Evolutionary conservation across 2,888 invertebrate species (phyloP), one percentile per base, ranked within the genome.

Genomic region (Mesodorylaimus sp.): DNA sequence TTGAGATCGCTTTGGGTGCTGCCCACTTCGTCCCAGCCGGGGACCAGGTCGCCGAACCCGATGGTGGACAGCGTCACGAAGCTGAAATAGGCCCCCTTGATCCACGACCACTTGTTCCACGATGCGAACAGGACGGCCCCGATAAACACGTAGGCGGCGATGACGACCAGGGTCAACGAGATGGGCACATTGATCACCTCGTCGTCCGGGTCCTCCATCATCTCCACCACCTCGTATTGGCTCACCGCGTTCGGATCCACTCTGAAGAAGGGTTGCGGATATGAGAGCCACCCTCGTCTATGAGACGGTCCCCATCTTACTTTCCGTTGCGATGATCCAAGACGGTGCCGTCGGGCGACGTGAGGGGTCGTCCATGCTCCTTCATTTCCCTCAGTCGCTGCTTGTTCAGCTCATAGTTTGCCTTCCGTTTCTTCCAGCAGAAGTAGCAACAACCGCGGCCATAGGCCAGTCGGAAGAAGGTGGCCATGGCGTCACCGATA

Each of bases 11-110:
- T 48, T 10, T 23, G n/a, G n/a, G 50, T 47, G 28, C 50, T 47
- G n/a, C 46, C 50, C 29, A 46, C 26, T 13, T 53, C 45, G 7
- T 39, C 19, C 44, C 44, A 54, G 41, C 52, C 54, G 2, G 54
- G 54, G 13, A 55, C 46, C 36, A 52, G 21, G 42, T 54, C 54
- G 28, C 54, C 54, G 45, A 54, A 51, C 1, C 54, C 53, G 28
- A 53, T 53, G n/a, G 53, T 53, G 27, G 25, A 29, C n/a, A 53
- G 38, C 1, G 53, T 53, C 39, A 53, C 52, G 46, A 53, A 53
- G 24, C 37, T 23, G 44, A 53, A 54, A 29, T 54, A 54, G 19
- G 54, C 54, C n/a, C 47, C 50, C 13, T 42, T 52, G 24, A 51
- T 45, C 50, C 47, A 48, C 5, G 25, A 42, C 54, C 54, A 54